Conservation (phyloP, 2,797 vertebrate species). For the Spinibarbus caldwelli region DNA sequence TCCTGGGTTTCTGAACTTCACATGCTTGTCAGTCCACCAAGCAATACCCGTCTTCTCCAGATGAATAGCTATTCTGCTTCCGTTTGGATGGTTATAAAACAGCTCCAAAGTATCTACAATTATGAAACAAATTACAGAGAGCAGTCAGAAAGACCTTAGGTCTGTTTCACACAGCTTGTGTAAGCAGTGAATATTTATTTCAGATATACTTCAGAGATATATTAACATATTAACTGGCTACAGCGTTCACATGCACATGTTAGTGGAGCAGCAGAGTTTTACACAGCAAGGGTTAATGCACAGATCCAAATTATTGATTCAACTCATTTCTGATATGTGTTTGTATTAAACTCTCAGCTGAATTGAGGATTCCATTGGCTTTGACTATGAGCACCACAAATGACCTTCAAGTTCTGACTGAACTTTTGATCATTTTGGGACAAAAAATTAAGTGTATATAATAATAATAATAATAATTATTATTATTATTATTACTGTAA, state of each 20-base stretch:
- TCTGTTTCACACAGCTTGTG: background rate
- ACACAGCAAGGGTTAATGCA: too few relatives aligned
- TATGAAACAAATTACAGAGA: background rate
- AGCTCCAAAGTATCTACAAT: conserved; percentile 89
- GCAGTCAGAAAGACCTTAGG: background rate
- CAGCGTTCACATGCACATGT: background rate
- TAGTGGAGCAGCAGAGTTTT: background rate
- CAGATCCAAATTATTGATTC: background rate
- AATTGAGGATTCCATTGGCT: too few relatives aligned
- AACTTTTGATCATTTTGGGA: too few relatives aligned
- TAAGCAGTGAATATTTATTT: too few relatives aligned
- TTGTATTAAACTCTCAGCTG: background rate
- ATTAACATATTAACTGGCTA: background rate
- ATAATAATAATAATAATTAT: too few relatives aligned
- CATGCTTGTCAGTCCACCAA: conserved; percentile 98
- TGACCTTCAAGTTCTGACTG: too few relatives aligned
- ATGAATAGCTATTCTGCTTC: conserved; percentile 71
- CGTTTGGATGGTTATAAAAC: conserved; percentile 78
- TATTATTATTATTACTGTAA: too few relatives aligned
- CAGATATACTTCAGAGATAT: too few relatives aligned
- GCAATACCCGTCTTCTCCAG: conserved; percentile 93
- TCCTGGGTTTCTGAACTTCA: conserved; percentile 95
- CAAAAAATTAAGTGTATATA: too few relatives aligned
- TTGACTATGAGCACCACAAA: too few relatives aligned
- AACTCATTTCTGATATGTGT: background rate